Conservation (phyloP, 1,140 invertebrate species). For the Eupeodes corollae region DNA sequence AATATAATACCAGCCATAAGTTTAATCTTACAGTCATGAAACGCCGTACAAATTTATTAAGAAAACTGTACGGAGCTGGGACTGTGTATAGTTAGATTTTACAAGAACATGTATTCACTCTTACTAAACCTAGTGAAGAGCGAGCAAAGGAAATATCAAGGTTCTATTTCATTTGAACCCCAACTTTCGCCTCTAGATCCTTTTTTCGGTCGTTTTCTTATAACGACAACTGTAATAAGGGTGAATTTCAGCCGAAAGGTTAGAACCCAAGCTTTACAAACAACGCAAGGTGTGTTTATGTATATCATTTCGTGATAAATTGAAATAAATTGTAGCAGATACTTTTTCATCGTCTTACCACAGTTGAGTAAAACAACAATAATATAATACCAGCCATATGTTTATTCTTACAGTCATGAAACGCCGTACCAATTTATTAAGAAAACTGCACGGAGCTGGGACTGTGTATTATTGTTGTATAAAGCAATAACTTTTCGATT, state of each 20-base stretch:
- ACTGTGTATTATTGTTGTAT: too few relatives aligned
- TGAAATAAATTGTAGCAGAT: conserved; percentile 18
- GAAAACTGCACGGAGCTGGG: conserved; percentile 7
- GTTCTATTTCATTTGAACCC: too few relatives aligned
- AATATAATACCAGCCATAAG: conserved; percentile 8
- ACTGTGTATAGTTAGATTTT: conserved; percentile 3
- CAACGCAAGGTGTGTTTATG: too few relatives aligned
- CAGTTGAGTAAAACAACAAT: conserved; percentile 6
- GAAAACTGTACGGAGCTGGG: conserved; percentile 7
- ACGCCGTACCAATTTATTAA: conserved; percentile 12
- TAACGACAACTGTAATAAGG: too few relatives aligned
- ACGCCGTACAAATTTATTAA: conserved; percentile 12
- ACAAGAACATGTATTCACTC: too few relatives aligned
- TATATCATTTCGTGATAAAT: background rate
- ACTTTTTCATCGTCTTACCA: conserved; percentile 20
- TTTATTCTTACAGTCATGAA: conserved; percentile 12
- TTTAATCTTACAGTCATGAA: conserved; percentile 13
- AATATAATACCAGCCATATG: conserved; percentile 8
- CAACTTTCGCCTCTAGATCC: too few relatives aligned
- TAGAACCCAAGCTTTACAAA: too few relatives aligned
- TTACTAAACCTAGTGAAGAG: too few relatives aligned
- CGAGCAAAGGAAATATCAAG: too few relatives aligned
- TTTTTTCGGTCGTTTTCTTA: too few relatives aligned
- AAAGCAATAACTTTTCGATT: too few relatives aligned
- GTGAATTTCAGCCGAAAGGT: too few relatives aligned